Conservation (phyloP, 1,140 invertebrate species). For the Nephotettix cincticeps region DNA sequence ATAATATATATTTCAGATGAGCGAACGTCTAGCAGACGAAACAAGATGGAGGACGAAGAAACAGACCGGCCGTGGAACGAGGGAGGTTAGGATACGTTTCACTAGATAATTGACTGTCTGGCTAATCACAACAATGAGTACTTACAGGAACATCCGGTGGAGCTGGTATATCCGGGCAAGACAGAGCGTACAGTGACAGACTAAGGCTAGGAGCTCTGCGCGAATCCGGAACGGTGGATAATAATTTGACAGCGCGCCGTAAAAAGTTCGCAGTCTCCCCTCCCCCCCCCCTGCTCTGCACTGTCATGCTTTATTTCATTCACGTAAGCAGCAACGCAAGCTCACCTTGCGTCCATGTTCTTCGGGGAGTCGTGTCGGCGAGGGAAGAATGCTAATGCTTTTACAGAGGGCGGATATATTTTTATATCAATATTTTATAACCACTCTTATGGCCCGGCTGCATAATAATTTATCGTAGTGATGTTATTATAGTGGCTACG, state of each 20-base stretch:
- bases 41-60: not conserved
- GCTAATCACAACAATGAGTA: constrained; percentile 18
- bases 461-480: too few species aligned
- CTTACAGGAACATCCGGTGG: constrained; percentile 4
- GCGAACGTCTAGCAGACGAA: not conserved
- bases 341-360: too few species aligned
- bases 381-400: too few species aligned
- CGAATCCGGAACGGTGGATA: constrained; percentile 18
- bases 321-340: constrained; percentile 1
- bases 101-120: not conserved
- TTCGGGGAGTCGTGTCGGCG: too few species aligned
- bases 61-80: not conserved
- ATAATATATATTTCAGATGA: too few species aligned
- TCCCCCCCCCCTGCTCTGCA: not conserved
- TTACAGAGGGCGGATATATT: too few species aligned
- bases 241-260: constrained; percentile 22
- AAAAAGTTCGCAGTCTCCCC: constrained; percentile 15
- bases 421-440: too few species aligned
- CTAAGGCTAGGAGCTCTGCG: not conserved
- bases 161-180: not conserved
- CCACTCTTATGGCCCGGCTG: too few species aligned
- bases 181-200: not conserved
- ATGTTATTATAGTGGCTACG: too few species aligned
- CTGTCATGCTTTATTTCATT: constrained; percentile 21
- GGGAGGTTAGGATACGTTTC: constrained; percentile 2